phyloP scores from a whole-genome alignment of 2,888 invertebrate genomes.

The Ommatoiulus sabulosus region DNA sequence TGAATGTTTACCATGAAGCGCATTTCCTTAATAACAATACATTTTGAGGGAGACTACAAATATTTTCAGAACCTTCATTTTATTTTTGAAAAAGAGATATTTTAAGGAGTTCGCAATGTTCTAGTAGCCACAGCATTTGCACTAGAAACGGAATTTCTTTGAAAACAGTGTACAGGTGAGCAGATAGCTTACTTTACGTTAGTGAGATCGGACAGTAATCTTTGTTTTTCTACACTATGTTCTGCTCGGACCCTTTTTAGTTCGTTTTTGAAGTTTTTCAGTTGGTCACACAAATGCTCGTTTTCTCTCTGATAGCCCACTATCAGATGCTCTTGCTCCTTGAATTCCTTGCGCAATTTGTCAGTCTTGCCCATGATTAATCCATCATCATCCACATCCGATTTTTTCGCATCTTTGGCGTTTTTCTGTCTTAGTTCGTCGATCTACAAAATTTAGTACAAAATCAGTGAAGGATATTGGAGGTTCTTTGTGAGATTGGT shows the following conservation, averaged over 20 bases:
- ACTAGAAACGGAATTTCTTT: too few relatives aligned
- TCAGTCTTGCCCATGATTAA: not conserved
- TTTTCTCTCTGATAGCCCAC: conserved; percentile 55
- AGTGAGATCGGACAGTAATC: not conserved
- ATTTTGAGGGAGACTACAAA: too few relatives aligned
- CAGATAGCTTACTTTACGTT: not conserved
- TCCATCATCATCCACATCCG: not conserved
- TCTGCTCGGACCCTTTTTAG: not conserved
- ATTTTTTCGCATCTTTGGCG: not conserved
- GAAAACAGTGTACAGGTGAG: not conserved
- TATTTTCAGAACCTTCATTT: too few relatives aligned
- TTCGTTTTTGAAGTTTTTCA: conserved; percentile 49
- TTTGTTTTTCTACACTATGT: not conserved
- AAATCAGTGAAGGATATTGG: not conserved
- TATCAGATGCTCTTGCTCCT: conserved; percentile 51
- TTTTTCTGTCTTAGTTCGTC: not conserved
- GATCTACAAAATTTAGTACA: not conserved
- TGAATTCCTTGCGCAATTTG: conserved; percentile 41
- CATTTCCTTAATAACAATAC: too few relatives aligned
- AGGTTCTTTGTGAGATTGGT: not conserved
- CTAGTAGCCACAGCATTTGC: too few relatives aligned
- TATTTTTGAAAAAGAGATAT: too few relatives aligned
- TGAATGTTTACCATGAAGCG: too few relatives aligned
- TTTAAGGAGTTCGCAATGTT: too few relatives aligned
- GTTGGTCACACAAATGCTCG: conserved; percentile 52